A percentile compares a stretch with the other conserved stretches of the same genome.
These are phyloP conservation scores for Bombus balteatus DNA, from an alignment of 1,140 invertebrate species.

Conservation along the genomic window DNA sequence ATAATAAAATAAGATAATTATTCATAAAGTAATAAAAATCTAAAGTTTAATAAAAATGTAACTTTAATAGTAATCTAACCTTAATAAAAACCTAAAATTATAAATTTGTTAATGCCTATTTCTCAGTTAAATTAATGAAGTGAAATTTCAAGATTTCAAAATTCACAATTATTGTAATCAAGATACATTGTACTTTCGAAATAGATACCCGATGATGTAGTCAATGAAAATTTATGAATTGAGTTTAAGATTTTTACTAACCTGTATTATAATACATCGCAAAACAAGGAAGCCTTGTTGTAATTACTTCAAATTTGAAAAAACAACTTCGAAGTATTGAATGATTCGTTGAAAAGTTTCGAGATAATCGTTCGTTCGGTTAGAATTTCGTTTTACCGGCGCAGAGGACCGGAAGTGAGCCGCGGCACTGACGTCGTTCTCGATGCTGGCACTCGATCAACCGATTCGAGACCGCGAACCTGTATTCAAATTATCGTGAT, in stretches of 20 bases:
- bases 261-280: conserved; percentile 5
- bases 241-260: neutral
- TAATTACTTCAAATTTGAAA: neutral
- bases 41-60: neutral
- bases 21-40: neutral
- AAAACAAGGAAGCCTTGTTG: neutral
- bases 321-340: neutral
- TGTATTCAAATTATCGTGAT: conserved; percentile 50
- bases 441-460: conserved; percentile 51
- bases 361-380: conserved; percentile 39
- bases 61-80: neutral
- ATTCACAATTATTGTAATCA: neutral
- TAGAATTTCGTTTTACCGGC: conserved; percentile 37
- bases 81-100: neutral
- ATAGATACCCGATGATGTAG: neutral
- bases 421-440: conserved; percentile 26
- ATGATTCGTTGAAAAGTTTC: conserved; percentile 20
- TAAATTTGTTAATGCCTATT: neutral
- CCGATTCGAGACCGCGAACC: conserved; percentile 51
- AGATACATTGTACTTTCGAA: neutral
- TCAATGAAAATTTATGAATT: neutral
- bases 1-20: too few relatives aligned
- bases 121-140: neutral
- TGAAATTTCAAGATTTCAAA: neutral
- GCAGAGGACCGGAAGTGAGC: conserved; percentile 38